Evolutionary conservation across 2,797 vertebrate species (phyloP), one percentile per base, ranked within the genome.

Genomic region (Sebastiscus tertius): DNA sequence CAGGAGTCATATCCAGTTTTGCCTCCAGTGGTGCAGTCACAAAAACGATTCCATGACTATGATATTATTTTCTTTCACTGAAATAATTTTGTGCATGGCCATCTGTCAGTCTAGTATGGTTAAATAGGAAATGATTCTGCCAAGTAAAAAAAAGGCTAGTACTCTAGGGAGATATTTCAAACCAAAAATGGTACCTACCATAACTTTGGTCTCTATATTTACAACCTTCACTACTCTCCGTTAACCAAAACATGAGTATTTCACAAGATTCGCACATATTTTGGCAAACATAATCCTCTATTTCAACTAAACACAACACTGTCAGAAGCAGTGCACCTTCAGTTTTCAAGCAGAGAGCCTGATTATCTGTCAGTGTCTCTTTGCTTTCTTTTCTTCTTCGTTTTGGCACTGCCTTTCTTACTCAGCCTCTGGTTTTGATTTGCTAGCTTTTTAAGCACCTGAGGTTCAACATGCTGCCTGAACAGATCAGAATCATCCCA

Each of bases 401-500:
- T 49, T 54, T 49, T 66, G 5, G 34, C 62, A 16, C 13, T 64
- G 34, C 22, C 74, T 66, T 62, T 54, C 59, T 76, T 33, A 14
- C 63, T 71, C n/a, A 59, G 74, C 67, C 63, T 46, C 63, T 66
- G 54, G 54, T 66, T 82, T 75, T 82, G 60, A 83, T 87, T 87
- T 86, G 56, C 49, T 31, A 60, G 75, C 54, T 49, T 74, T 85
- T 71, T 72, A 83, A 79, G 42, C 65, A 52, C 55, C 83, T 72
- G 76, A 72, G 52, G 46, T 84, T 80, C 69, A 69, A 24, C 11
- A 0, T 68, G 62, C 60, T 36, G 33, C 59, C 62, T 82, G 69
- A 84, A 62, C 74, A 87, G 42, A 76, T 65, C 54, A 26, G 16
- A 83, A 76, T 77, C 46, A 46, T 76, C 67, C 73, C 67, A 54